Evolutionary conservation across 2,797 vertebrate genomes (phyloP).

Genomic region (Arrhamphus sclerolepis): DNA sequence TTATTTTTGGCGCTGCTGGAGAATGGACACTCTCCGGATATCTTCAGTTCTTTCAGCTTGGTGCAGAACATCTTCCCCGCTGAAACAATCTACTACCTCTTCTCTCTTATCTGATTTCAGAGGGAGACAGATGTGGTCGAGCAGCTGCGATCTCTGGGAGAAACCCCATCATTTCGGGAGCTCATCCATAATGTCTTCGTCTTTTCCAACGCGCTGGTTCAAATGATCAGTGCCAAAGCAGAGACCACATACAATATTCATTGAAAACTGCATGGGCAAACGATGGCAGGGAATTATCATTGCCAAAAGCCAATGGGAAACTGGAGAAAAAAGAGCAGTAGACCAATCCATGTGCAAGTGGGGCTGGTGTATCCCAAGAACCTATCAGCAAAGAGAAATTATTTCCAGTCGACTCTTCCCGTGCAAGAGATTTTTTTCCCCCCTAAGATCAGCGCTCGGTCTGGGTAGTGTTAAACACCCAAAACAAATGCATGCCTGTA

Average conservation of each 20-base stretch:
- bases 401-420: conserved; percentile 65
- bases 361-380: conserved; percentile 60
- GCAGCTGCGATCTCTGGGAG: conserved; percentile 55
- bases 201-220: conserved; percentile 45
- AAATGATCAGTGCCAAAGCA: conserved; percentile 58
- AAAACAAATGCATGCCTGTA: not conserved
- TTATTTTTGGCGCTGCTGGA: conserved; percentile 83
- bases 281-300: conserved; percentile 61
- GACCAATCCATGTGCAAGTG: conserved; percentile 76
- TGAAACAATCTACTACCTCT: conserved; percentile 15
- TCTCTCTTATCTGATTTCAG: conserved; percentile 57
- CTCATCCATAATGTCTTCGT: conserved; percentile 48
- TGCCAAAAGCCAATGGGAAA: conserved; percentile 77
- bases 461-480: not conserved
- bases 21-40: conserved; percentile 95
- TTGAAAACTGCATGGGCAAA: conserved; percentile 72
- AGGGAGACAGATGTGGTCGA: conserved; percentile 49
- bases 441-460: conserved; percentile 5
- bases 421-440: conserved; percentile 47
- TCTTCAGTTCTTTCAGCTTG: conserved; percentile 95
- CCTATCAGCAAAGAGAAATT: conserved; percentile 74
- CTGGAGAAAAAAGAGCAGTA: conserved; percentile 44
- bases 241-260: conserved; percentile 70
- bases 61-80: conserved; percentile 91
- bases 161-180: conserved; percentile 68